Percentiles rank a stretch among this genome's conserved stretches.
Evolutionary conservation across 2,797 vertebrate species (phyloP).

Genomic region (Amblyraja radiata): DNA sequence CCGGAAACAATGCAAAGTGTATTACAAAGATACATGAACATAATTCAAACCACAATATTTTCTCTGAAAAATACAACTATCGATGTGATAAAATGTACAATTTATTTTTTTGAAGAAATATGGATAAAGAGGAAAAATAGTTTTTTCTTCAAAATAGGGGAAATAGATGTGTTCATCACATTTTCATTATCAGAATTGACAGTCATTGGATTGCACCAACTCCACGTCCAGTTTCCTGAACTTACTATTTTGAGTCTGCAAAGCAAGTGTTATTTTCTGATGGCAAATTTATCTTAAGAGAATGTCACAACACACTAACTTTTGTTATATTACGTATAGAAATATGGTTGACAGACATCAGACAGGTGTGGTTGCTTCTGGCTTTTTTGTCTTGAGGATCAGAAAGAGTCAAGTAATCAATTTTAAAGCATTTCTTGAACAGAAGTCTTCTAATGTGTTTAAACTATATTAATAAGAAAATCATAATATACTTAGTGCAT

Average conservation of each 20-base stretch:
- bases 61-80: constrained; percentile 96
- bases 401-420: constrained; percentile 50
- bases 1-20: constrained; percentile 69
- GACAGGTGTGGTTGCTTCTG: constrained; percentile 59
- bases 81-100: constrained; percentile 87
- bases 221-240: constrained; percentile 67
- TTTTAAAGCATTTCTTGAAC: constrained; percentile 51
- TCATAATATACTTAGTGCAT: constrained; percentile 72
- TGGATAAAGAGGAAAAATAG: constrained; percentile 76
- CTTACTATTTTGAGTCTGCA: constrained; percentile 62
- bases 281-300: constrained; percentile 57
- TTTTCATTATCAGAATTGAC: constrained; percentile 76
- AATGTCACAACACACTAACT: constrained; percentile 61
- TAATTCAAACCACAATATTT: constrained; percentile 75
- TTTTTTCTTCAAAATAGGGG: constrained; percentile 67
- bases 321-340: constrained; percentile 78
- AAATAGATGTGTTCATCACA: constrained; percentile 75
- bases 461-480: constrained; percentile 61
- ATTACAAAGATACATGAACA: constrained; percentile 75
- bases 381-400: constrained; percentile 51
- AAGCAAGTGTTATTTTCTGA: constrained; percentile 65
- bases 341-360: constrained; percentile 63
- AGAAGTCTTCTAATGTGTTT: constrained; percentile 54
- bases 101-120: constrained; percentile 60
- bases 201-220: constrained; percentile 76